These are phyloP conservation scores for Temnothorax nylanderi DNA, from an alignment of 1,140 invertebrate species.

Conservation along the genomic window DNA sequence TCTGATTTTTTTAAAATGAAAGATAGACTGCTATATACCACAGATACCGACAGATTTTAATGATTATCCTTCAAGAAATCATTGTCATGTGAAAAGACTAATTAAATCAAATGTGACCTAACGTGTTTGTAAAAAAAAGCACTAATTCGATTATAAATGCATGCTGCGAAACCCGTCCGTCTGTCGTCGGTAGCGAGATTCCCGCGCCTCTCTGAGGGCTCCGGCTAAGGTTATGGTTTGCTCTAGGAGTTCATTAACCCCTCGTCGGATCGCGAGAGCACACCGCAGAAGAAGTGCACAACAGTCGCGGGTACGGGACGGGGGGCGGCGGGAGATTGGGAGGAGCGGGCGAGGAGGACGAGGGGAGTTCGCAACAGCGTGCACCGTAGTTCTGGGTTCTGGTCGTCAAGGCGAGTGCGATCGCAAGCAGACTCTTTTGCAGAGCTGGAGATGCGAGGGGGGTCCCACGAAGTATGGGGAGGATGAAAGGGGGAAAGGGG, in stretches of 20 bases:
- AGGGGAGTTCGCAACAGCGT: slow-evolving; percentile 1
- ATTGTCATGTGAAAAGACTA: background rate
- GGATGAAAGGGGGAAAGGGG: slow-evolving; percentile 32
- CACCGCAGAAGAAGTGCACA: slow-evolving; percentile 77
- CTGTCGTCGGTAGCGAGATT: slow-evolving; percentile 55
- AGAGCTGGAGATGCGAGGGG: slow-evolving; percentile 42
- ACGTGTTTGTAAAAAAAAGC: background rate
- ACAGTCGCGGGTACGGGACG: slow-evolving; percentile 51
- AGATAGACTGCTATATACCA: background rate
- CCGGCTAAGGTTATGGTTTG: slow-evolving; percentile 74
- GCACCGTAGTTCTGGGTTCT: slow-evolving; percentile 19
- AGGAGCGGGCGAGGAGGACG: background rate
- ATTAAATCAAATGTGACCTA: background rate
- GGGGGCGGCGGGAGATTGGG: slow-evolving; percentile 31
- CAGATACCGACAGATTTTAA: background rate
- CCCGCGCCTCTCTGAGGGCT: slow-evolving; percentile 63
- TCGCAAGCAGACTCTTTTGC: slow-evolving; percentile 60
- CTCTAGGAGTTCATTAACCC: slow-evolving; percentile 85
- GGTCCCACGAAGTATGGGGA: background rate
- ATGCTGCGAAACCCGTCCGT: background rate
- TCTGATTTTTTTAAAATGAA: background rate
- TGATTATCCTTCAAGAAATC: background rate
- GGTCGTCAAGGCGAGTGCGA: slow-evolving; percentile 60
- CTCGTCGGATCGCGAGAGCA: slow-evolving; percentile 74
- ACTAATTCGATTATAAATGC: slow-evolving; percentile 11